phyloP scores from a whole-genome alignment of 1,140 invertebrate species.

The Drosophila parvula region DNA sequence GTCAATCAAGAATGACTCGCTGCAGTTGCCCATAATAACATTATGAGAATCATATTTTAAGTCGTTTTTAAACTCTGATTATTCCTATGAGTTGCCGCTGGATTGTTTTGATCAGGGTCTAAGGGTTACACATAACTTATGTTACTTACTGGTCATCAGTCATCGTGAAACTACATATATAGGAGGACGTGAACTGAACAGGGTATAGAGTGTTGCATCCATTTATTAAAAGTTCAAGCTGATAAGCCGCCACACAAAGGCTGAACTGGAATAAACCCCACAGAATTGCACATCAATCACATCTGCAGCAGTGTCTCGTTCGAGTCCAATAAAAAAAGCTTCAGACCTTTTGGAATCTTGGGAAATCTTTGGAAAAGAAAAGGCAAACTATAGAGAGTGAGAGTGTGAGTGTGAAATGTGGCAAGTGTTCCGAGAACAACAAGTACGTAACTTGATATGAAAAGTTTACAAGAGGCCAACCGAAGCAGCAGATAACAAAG shows the following conservation, averaged over 20 bases:
- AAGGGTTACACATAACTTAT: conserved; percentile 18
- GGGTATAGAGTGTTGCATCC: conserved; percentile 10
- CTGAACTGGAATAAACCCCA: conserved; percentile 39
- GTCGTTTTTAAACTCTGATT: conserved; percentile 1
- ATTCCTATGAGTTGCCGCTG: background rate
- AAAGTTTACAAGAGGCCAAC: conserved; percentile 77
- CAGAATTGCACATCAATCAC: conserved; percentile 36
- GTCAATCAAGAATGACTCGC: conserved; percentile 10
- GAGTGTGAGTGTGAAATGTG: conserved; percentile 52
- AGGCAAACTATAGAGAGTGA: background rate
- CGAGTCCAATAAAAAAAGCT: conserved; percentile 48
- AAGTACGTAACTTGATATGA: conserved; percentile 72
- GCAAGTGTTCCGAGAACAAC: conserved; percentile 69
- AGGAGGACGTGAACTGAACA: background rate
- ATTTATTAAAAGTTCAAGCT: conserved; percentile 7
- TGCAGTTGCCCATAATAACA: background rate
- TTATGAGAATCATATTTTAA: conserved; percentile 3
- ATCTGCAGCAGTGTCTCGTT: conserved; percentile 35
- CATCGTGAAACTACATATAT: conserved; percentile 13
- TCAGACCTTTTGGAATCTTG: conserved; percentile 50
- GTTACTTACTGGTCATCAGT: conserved; percentile 12
- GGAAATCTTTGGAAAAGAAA: conserved; percentile 46
- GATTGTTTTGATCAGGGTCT: background rate
- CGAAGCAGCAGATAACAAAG: conserved; percentile 65
- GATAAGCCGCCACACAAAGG: conserved; percentile 33